Conservation (phyloP, 2,888 invertebrate genomes). For the Beris morrisii region DNA sequence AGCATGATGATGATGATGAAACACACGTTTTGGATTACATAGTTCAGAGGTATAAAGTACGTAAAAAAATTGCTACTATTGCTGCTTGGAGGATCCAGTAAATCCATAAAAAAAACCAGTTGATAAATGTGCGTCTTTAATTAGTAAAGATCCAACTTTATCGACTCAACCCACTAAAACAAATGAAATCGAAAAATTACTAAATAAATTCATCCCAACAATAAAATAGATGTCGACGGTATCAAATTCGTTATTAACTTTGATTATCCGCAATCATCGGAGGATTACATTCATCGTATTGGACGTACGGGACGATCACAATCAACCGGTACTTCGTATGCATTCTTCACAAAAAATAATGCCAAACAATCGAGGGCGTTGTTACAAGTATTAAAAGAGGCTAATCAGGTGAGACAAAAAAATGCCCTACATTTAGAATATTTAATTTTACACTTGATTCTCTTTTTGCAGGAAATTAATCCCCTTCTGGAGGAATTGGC, state of each 20-base stretch:
- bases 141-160: not conserved
- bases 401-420: conserved; percentile 67
- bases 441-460: not conserved
- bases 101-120: not conserved
- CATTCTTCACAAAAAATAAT: conserved; percentile 89
- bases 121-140: not conserved
- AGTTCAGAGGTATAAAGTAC: too few relatives aligned
- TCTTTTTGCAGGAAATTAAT: conserved; percentile 61
- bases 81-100: too few relatives aligned
- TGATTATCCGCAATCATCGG: conserved; percentile 92
- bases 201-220: not conserved
- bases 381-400: conserved; percentile 83
- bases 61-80: too few relatives aligned
- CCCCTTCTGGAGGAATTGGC: conserved; percentile 82
- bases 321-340: conserved; percentile 88
- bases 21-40: too few relatives aligned
- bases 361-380: conserved; percentile 84
- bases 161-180: too few relatives aligned
- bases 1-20: too few relatives aligned
- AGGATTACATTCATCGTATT: conserved; percentile 94
- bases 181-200: too few relatives aligned
- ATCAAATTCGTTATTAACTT: conserved; percentile 95
- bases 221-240: conserved; percentile 78
- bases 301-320: conserved; percentile 88
- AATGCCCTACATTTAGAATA: not conserved